Base-by-base conservation (phyloP, 2,888 invertebrate genomes). In the Ceraclea dissimilis region DNA sequence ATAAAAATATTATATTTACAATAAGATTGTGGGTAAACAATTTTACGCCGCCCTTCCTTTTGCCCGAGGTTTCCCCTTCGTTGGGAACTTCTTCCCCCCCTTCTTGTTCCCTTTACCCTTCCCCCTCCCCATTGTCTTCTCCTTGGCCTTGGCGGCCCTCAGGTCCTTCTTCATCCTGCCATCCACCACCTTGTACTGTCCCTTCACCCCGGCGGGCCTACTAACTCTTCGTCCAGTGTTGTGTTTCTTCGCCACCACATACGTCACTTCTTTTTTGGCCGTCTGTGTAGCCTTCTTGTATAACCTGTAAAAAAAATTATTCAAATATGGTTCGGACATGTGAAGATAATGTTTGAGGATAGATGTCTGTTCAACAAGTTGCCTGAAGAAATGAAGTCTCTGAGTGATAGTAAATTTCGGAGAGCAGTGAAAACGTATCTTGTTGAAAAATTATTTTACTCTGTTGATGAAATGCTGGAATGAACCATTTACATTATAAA, bases 141-240 rank as follows among this genome's bases (percentile, higher is more conserved):
- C 80, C 67, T 79, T 81, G 16, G 78, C 74, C 69, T 84, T 83
- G 63, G 81, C 74, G 0, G 87, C 84, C 60, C 88, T 79, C 66
- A 87, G 75, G 70, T 98, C 98, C 72, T 97, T 97, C 74, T 97
- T 98, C 88, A 96, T 88, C 63, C 98, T 79, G 1, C 89, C 85
- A 81, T 98, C 98, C 4, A 98, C 98, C n/a, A 96, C 87, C 71
- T 87, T 93, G 72, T 89, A 97, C 31, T 82, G 87, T 52, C 97
- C 97, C 71, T 93, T 93, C 19, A 95, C 87, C 44, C 95, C 95
- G 0, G 84, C 73, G 6, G 96, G 96, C 63, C 94, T 79, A 51
- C 81, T 78, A 58, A 86, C 84, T 52, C 85, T 79, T 67, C 90
- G 92, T 0, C 86, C 84, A 1, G 88, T 80, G 62, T 80, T 82